Conservation (phyloP, 2,797 vertebrate genomes). For the Tokudaia muenninki region DNA sequence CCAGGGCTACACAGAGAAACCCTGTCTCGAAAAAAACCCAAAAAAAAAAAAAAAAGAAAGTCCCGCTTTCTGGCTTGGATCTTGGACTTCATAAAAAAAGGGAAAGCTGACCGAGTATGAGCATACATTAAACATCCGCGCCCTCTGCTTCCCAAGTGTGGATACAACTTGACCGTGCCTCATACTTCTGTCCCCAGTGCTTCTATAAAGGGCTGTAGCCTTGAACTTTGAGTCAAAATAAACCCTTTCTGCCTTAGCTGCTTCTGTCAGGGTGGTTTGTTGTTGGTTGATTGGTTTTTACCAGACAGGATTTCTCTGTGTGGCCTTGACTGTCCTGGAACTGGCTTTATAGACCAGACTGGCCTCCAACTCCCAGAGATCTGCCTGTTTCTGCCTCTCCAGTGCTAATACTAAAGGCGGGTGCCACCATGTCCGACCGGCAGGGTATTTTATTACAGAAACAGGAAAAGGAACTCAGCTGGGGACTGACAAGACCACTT, state of each 20-base stretch:
- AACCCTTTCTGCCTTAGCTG: background rate
- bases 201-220: background rate
- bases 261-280: background rate
- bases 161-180: background rate
- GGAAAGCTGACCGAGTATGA: background rate
- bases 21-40: background rate
- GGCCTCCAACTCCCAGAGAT: background rate
- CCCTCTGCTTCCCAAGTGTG: background rate
- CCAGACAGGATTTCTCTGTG: background rate
- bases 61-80: background rate
- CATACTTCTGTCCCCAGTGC: background rate
- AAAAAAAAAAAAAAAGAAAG: too few species aligned
- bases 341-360: background rate
- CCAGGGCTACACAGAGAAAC: background rate
- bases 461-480: background rate
- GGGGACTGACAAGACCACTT: background rate
- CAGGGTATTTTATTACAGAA: background rate
- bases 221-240: background rate
- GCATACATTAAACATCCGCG: background rate
- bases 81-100: background rate
- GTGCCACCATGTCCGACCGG: background rate
- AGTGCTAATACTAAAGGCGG: background rate
- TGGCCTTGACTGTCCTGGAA: background rate
- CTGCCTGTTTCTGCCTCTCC: background rate
- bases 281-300: background rate